A percentile compares a stretch with the other conserved stretches of the same genome.
These are phyloP conservation scores for Adelphocoris suturalis DNA, from an alignment of 2,888 invertebrate genomes.

Conservation along the genomic window DNA sequence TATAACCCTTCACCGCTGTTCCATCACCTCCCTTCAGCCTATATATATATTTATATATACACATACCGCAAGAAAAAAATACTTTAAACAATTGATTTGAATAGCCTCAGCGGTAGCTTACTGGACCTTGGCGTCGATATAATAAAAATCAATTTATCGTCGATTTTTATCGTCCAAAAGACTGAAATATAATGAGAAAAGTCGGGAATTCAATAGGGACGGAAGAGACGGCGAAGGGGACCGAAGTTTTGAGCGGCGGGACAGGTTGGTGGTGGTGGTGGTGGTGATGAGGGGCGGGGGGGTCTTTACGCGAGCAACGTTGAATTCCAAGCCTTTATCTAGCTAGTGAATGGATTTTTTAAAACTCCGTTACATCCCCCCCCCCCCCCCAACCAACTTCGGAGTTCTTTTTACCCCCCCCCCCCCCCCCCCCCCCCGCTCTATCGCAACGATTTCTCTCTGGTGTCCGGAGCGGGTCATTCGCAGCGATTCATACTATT, in stretches of 20 bases:
- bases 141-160: conserved; percentile 57
- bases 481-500: not conserved
- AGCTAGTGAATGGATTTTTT: conserved; percentile 29
- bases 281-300: not conserved
- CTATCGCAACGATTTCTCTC: not conserved
- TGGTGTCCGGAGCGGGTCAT: not conserved
- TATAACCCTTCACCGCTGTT: conserved; percentile 41
- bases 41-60: no score
- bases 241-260: not conserved
- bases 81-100: conserved; percentile 40
- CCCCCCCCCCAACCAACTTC: not conserved
- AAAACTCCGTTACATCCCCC: conserved; percentile 7
- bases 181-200: conserved; percentile 61
- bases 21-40: conserved; percentile 42
- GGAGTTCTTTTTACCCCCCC: not conserved
- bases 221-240: conserved; percentile 16
- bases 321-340: conserved; percentile 26
- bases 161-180: conserved; percentile 32
- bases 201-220: conserved; percentile 36
- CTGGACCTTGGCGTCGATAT: conserved; percentile 33
- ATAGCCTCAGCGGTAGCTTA: conserved; percentile 44
- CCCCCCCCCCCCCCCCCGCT: not conserved
- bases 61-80: conserved; percentile 19
- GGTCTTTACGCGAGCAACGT: conserved; percentile 19
- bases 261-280: not conserved